phyloP scores from a whole-genome alignment of 2,797 vertebrate species.

The Remorina albescens region DNA sequence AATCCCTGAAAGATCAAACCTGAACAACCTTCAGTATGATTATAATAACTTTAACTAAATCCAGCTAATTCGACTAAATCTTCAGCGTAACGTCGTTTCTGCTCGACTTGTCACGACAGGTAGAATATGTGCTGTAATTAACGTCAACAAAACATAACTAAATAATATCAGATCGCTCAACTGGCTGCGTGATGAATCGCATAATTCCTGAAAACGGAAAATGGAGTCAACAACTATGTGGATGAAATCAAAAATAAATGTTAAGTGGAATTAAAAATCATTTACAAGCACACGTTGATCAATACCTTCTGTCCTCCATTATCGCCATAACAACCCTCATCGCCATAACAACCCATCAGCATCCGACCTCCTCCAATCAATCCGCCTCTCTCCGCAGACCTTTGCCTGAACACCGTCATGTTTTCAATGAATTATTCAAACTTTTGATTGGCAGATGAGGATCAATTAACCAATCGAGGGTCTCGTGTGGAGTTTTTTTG shows the following conservation, averaged over 20 bases:
- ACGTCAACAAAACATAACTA: neutral
- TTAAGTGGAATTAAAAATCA: neutral
- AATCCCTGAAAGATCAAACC: neutral
- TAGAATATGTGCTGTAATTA: neutral
- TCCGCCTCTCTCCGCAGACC: neutral
- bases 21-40: no score
- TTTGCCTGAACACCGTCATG: constrained; percentile 42
- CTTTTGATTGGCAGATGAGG: constrained; percentile 51
- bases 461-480: constrained; percentile 69
- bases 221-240: neutral
- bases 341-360: constrained; percentile 64
- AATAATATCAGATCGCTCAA: neutral
- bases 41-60: neutral
- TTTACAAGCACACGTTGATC: constrained; percentile 34
- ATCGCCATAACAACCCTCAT: constrained; percentile 54
- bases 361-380: constrained; percentile 41
- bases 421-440: constrained; percentile 65
- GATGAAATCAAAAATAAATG: neutral
- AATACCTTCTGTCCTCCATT: constrained; percentile 61
- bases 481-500: neutral
- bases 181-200: neutral
- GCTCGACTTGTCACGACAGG: neutral
- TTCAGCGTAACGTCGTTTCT: neutral
- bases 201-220: neutral
- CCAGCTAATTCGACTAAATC: neutral